Percentiles rank a stretch among this genome's conserved stretches.
These are phyloP conservation scores for Lepidurus arcticus DNA, from an alignment of 1,140 invertebrate genomes.

Conservation along the genomic window DNA sequence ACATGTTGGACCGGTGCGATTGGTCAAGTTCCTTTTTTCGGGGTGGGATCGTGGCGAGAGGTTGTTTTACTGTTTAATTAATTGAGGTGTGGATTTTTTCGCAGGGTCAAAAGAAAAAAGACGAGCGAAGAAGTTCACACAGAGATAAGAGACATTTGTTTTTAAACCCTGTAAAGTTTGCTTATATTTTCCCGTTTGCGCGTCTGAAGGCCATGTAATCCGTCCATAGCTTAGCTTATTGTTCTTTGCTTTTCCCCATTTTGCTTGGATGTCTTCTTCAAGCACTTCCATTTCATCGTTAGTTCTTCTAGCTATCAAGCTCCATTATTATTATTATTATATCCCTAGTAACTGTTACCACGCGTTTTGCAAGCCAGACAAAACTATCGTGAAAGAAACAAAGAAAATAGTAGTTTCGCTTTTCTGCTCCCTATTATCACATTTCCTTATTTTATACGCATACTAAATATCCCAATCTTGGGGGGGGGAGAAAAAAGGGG, in stretches of 20 bases:
- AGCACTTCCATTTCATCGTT: no score
- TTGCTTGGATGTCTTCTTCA: background rate
- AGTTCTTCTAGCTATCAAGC: no score
- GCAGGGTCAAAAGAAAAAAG: background rate
- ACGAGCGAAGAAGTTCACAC: background rate
- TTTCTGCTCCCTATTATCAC: background rate
- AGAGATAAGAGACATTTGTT: background rate
- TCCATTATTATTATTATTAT: no score
- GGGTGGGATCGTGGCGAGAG: background rate
- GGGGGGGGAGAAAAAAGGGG: background rate
- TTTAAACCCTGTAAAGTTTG: background rate
- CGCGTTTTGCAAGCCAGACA: background rate
- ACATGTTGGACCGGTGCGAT: background rate
- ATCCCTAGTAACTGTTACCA: background rate
- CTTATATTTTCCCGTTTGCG: background rate
- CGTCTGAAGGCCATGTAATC: background rate
- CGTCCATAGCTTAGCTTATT: slow-evolving; percentile 10
- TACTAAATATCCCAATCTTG: slow-evolving; percentile 7
- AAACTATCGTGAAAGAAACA: background rate
- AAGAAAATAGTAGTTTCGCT: background rate
- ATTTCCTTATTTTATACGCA: background rate
- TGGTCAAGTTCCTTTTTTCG: slow-evolving; percentile 1
- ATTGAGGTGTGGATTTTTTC: no score
- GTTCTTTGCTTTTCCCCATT: background rate
- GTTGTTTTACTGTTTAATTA: background rate